These are phyloP conservation scores for Drosophila athabasca DNA, from an alignment of 1,140 invertebrate species.

Conservation along the genomic window DNA sequence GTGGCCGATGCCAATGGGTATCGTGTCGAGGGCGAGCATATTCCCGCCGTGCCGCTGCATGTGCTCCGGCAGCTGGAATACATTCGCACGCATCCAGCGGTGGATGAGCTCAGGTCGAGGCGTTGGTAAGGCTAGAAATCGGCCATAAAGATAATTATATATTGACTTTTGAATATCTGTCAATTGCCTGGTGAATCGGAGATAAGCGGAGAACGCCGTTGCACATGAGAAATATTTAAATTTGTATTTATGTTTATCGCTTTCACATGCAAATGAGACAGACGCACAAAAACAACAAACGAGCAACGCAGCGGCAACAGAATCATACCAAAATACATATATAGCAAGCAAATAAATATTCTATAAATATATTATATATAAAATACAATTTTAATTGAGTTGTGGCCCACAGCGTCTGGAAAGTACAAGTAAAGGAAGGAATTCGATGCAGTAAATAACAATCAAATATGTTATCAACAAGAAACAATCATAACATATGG, in stretches of 20 bases:
- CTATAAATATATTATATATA: conserved; percentile 45
- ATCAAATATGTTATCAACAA: not conserved
- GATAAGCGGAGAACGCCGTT: conserved; percentile 32
- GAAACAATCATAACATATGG: not conserved
- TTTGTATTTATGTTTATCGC: conserved; percentile 61
- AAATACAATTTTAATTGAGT: conserved; percentile 44
- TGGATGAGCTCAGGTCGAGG: conserved; percentile 60
- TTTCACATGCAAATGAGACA: conserved; percentile 59
- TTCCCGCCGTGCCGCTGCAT: conserved; percentile 80
- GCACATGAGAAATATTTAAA: conserved; percentile 50
- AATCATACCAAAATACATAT: conserved; percentile 56
- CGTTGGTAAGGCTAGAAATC: conserved; percentile 41
- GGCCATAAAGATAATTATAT: conserved; percentile 26
- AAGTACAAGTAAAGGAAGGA: conserved; percentile 13
- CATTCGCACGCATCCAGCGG: conserved; percentile 81
- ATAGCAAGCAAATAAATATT: conserved; percentile 63
- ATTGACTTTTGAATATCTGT: conserved; percentile 43
- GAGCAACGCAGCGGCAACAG: conserved; percentile 32
- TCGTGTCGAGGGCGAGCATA: conserved; percentile 84
- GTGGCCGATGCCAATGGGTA: conserved; percentile 87
- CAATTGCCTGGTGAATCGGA: conserved; percentile 31
- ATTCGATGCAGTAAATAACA: conserved; percentile 24
- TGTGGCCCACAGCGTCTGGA: conserved; percentile 7
- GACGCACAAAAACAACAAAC: conserved; percentile 9
- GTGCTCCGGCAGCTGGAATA: conserved; percentile 82